Percentiles rank a stretch among this genome's conserved stretches.
These are phyloP conservation scores for Calosoma granatense DNA, from an alignment of 1,140 invertebrate genomes.

Conservation along the genomic window DNA sequence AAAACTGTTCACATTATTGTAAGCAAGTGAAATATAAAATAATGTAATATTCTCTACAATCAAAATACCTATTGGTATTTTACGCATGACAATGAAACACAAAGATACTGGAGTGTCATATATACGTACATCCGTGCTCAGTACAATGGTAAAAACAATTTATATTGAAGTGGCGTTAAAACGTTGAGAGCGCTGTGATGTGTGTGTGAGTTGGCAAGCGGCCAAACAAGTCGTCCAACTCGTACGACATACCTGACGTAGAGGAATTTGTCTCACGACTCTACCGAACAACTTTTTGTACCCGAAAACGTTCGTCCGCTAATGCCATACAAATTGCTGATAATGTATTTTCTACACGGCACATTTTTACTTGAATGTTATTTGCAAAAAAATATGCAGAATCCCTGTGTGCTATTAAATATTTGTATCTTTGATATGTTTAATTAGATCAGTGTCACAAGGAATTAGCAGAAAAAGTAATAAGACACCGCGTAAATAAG, in stretches of 20 bases:
- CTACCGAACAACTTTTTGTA: neutral
- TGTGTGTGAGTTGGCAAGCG: neutral
- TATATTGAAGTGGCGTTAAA: conserved; percentile 9
- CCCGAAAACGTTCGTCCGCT: neutral
- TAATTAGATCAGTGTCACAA: too few relatives aligned
- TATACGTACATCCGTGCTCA: neutral
- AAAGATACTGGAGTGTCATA: too few relatives aligned
- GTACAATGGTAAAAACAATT: conserved; percentile 6
- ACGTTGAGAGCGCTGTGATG: neutral
- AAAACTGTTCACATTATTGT: too few relatives aligned
- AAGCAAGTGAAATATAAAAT: too few relatives aligned
- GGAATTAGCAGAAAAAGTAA: too few relatives aligned
- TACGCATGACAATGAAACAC: too few relatives aligned
- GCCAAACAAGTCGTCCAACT: neutral
- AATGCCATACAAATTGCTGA: conserved; percentile 4
- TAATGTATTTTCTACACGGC: neutral
- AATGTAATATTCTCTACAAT: too few relatives aligned
- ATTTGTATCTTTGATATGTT: too few relatives aligned
- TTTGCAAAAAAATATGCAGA: too few relatives aligned
- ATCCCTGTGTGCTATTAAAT: too few relatives aligned
- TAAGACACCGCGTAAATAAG: too few relatives aligned
- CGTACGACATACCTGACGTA: conserved; percentile 2
- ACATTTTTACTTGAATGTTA: neutral
- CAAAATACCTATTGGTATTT: too few relatives aligned
- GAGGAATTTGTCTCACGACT: neutral